Evolutionary conservation across 2,797 vertebrate genomes (phyloP).

Genomic region (Helicolenus hilgendorfi): DNA sequence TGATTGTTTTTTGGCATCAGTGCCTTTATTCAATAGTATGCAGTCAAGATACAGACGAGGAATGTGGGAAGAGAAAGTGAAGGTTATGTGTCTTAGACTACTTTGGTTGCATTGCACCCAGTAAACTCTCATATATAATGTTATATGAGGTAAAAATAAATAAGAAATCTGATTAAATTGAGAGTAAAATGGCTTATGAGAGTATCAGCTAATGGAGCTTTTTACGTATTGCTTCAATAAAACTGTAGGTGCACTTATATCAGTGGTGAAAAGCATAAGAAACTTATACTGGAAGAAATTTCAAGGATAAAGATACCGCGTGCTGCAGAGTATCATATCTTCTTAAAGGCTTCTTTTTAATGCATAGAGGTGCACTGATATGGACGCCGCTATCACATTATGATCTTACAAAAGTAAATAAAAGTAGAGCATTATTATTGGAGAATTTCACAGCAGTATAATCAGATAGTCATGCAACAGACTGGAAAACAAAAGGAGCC

Average conservation of each 20-base stretch:
- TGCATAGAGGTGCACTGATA: neutral
- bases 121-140: conserved; percentile 5
- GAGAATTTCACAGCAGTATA: conserved; percentile 19
- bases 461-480: conserved; percentile 14
- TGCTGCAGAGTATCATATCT: neutral
- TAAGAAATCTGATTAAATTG: conserved; percentile 31
- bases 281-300: neutral
- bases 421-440: neutral
- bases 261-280: neutral
- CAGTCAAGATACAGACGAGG: neutral
- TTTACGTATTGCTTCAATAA: conserved; percentile 14
- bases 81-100: neutral
- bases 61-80: neutral
- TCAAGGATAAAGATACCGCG: neutral
- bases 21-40: neutral
- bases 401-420: conserved; percentile 23
- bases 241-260: conserved; percentile 19
- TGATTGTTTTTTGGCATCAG: neutral
- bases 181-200: conserved; percentile 20
- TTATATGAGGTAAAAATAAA: conserved; percentile 8
- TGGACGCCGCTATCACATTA: neutral
- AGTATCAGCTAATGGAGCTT: conserved; percentile 29
- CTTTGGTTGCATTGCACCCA: neutral
- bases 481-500: conserved; percentile 3
- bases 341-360: neutral